A percentile compares a stretch with the other conserved stretches of the same genome.
Conservation (phyloP, 2,888 invertebrate species). For the Tenthredo amoena region DNA sequence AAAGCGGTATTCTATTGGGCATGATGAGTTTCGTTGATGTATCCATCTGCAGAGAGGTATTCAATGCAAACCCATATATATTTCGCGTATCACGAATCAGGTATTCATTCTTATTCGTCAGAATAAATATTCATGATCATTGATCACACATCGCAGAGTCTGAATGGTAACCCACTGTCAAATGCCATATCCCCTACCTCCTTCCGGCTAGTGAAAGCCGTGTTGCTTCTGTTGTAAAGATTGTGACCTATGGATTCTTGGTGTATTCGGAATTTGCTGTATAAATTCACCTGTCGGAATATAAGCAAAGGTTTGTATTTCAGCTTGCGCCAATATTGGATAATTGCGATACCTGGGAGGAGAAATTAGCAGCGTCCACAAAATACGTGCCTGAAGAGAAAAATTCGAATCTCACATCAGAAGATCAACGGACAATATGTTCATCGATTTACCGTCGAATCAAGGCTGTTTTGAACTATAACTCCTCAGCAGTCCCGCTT, state of each 20-base stretch:
- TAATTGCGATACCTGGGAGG: conserved; percentile 81
- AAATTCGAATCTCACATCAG: conserved; percentile 66
- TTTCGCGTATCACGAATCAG: neutral
- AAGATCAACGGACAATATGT: conserved; percentile 77
- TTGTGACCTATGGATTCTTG: neutral
- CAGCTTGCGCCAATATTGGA: conserved; percentile 76
- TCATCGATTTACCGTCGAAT: conserved; percentile 80
- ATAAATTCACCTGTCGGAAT: neutral
- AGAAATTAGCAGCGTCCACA: conserved; percentile 80
- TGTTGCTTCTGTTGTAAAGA: neutral
- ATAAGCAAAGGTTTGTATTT: conserved; percentile 16
- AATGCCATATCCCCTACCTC: no score
- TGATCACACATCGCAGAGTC: no score
- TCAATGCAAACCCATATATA: neutral
- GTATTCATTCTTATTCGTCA: neutral
- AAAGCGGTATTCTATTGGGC: conserved; percentile 81
- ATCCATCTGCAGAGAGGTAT: conserved; percentile 73
- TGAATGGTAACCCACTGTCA: no score
- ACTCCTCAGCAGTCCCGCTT: conserved; percentile 77
- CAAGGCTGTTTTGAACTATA: conserved; percentile 79
- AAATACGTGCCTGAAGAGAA: conserved; percentile 76
- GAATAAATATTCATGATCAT: no score
- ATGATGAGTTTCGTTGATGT: conserved; percentile 80
- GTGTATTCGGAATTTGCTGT: neutral
- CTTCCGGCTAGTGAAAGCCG: no score